Conservation (phyloP, 1,140 invertebrate genomes). For the Lucilia sericata region DNA sequence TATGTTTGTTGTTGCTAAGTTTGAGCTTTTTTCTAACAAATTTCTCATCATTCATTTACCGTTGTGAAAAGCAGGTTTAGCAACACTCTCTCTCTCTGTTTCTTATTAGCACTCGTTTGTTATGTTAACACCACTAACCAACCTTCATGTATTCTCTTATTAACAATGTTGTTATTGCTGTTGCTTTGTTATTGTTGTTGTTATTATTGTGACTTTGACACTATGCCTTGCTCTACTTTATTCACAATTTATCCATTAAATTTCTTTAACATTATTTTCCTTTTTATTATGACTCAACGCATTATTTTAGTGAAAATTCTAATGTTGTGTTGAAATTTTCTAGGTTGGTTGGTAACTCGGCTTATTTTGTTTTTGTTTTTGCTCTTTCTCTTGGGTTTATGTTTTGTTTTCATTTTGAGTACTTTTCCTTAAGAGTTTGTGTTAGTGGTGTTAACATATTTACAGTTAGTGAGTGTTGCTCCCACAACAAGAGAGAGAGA, state of each 20-base stretch:
- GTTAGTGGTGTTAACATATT: not conserved
- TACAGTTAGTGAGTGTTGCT: not conserved
- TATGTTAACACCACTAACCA: not conserved
- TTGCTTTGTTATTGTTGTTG: not conserved
- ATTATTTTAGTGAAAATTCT: not conserved
- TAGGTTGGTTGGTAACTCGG: conserved; percentile 41
- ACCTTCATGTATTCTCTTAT: not conserved
- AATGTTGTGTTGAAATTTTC: conserved; percentile 1
- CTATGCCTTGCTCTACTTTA: conserved; percentile 36
- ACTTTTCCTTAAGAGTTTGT: not conserved
- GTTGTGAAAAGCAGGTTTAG: too few species aligned
- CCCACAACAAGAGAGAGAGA: not conserved
- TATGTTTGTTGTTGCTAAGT: too few species aligned
- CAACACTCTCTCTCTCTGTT: too few species aligned
- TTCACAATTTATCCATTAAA: too few species aligned
- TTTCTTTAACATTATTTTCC: not conserved
- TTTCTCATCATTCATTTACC: too few species aligned
- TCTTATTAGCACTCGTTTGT: too few species aligned
- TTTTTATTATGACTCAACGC: conserved; percentile 3
- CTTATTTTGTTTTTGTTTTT: conserved; percentile 28
- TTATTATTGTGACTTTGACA: conserved; percentile 31
- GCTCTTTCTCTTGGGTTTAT: not conserved
- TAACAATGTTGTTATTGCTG: not conserved
- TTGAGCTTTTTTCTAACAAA: too few species aligned
- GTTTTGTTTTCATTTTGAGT: conserved; percentile 1